Evolutionary conservation across 2,888 invertebrate genomes (phyloP), one percentile per base, ranked within the genome.

Genomic region (Troides oblongomaculatus): DNA sequence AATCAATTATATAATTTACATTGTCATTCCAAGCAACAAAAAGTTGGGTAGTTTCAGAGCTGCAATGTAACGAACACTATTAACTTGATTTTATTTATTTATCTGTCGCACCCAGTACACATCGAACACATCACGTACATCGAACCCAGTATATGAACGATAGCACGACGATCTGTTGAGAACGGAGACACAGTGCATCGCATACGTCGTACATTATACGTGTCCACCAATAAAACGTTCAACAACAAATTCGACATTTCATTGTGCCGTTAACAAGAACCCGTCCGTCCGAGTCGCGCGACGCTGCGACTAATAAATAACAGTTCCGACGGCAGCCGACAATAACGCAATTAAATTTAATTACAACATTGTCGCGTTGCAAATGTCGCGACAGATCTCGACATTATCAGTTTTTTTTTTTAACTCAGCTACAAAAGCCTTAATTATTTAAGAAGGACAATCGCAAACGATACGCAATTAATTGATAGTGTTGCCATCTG

Each of bases 331-430:
- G 36, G 59, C 62, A 5, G 62, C 39, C 43, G 62, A 73, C 71
- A 72, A 72, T 72, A 71, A 73, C 71, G 63, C 71, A 74, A 73
- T 75, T 75, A 74, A 72, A 72, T 74, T 72, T 73, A 76, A 76
- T 66, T 60, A 60, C 56, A 21, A 25, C 64, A 77, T 76, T 73
- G 72, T 69, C 65, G 69, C 68, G 71, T 74, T 69, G 72, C 72
- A 72, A 74, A 74, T 76, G 75, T 75, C 77, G 71, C 72, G 71
- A 72, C 71, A 70, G 66, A 63, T 60, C 60, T 14, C 18, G 56
- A 30, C 63, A 53, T 61, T 30, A 30, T 30, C 5, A 30, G 21
- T 21, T 30, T 30, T 30, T 61, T 21, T 61, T 69, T 66, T 56
- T 25, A 59, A 7, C 53, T 18, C 36, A 6, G 10, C 53, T 39